These are phyloP conservation scores for Ridgeia piscesae DNA, from an alignment of 1,140 invertebrate species.

Conservation along the genomic window DNA sequence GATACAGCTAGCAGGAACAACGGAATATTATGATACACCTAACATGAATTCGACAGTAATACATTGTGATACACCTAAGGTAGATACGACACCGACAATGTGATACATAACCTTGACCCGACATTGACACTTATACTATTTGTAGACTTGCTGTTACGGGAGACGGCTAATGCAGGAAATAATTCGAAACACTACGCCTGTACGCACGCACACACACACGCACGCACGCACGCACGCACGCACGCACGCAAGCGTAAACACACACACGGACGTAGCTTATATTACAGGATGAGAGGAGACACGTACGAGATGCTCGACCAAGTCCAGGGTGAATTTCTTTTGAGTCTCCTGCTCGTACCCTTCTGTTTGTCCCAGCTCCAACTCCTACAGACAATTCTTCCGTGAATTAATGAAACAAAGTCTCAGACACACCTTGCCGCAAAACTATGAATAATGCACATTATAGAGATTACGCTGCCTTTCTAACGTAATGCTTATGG, in stretches of 20 bases:
- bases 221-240: constrained; percentile 8
- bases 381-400: neutral
- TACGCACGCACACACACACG: constrained; percentile 5
- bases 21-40: too few species aligned
- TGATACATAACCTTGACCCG: neutral
- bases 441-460: too few species aligned
- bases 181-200: neutral
- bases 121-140: neutral
- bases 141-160: neutral
- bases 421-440: too few species aligned
- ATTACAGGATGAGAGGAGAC: neutral
- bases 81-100: neutral
- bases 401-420: too few species aligned
- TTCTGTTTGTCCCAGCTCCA: neutral
- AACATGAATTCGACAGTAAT: too few species aligned
- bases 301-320: neutral
- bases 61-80: too few species aligned
- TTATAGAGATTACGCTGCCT: too few species aligned
- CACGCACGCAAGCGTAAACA: neutral
- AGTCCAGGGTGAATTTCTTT: neutral
- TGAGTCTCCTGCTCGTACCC: neutral
- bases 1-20: too few species aligned
- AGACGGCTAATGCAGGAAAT: neutral
- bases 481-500: too few species aligned
- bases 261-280: too few species aligned